These are phyloP conservation scores for Carcina quercana DNA, from an alignment of 2,888 invertebrate species.

Conservation along the genomic window DNA sequence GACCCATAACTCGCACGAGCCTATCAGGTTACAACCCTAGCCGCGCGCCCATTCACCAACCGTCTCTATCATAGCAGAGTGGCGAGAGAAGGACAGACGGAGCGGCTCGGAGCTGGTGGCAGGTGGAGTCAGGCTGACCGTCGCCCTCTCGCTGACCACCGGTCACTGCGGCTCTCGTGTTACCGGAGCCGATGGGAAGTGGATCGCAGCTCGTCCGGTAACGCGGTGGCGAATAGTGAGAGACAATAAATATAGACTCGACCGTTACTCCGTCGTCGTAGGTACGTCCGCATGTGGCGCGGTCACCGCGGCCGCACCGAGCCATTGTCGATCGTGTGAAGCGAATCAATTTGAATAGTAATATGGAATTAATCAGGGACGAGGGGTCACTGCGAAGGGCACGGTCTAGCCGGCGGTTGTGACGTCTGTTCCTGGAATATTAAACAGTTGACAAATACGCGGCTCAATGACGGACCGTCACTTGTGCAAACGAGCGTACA, in stretches of 20 bases:
- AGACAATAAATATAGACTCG: constrained; percentile 26
- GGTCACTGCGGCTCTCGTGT: constrained; percentile 59
- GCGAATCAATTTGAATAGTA: constrained; percentile 59
- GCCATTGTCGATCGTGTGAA: constrained; percentile 58
- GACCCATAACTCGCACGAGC: constrained; percentile 49
- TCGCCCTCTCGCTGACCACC: too few species aligned
- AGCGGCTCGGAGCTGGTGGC: constrained; percentile 28
- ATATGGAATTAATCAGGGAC: constrained; percentile 42
- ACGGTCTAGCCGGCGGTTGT: constrained; percentile 2
- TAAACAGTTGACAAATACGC: constrained; percentile 1
- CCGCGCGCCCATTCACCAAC: constrained; percentile 40
- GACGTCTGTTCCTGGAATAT: constrained; percentile 4
- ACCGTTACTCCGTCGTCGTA: constrained; percentile 28
- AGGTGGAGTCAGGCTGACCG: constrained; percentile 57
- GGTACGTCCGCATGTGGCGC: constrained; percentile 28
- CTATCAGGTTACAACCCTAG: constrained; percentile 50
- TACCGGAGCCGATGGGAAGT: constrained; percentile 54
- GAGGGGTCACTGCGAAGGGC: constrained; percentile 48
- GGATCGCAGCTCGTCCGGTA: constrained; percentile 51
- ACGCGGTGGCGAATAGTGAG: constrained; percentile 36
- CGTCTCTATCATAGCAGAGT: constrained; percentile 26
- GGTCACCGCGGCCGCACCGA: too few species aligned
- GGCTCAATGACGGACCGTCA: too few species aligned
- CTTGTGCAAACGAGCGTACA: too few species aligned
- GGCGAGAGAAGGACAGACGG: constrained; percentile 28